Evolutionary conservation across 2,888 invertebrate genomes (phyloP).

Genomic region (Monoplex corrugatus): DNA sequence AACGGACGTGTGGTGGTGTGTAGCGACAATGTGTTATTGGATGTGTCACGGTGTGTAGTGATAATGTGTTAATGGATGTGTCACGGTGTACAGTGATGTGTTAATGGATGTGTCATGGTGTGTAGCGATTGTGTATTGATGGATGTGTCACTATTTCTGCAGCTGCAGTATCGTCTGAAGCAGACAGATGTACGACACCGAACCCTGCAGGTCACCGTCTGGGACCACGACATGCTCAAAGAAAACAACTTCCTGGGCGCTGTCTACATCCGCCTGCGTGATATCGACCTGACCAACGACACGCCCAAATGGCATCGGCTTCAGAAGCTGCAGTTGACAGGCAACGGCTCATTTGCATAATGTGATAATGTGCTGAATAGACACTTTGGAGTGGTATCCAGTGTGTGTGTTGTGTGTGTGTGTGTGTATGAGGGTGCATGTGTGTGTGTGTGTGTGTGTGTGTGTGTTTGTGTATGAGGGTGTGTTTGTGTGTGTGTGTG

Average conservation of each 20-base stretch:
- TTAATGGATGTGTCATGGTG: background rate
- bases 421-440: background rate
- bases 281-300: slow-evolving; percentile 89
- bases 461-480: background rate
- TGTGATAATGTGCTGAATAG: background rate
- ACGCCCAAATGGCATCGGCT: slow-evolving; percentile 91
- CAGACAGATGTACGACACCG: slow-evolving; percentile 89
- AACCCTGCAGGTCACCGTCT: slow-evolving; percentile 94
- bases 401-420: background rate
- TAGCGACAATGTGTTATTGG: background rate
- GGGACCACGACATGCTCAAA: slow-evolving; percentile 96
- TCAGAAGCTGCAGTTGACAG: slow-evolving; percentile 71
- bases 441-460: slow-evolving; percentile 27
- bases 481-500: background rate
- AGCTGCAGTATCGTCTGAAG: slow-evolving; percentile 94
- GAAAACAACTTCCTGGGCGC: slow-evolving; percentile 97
- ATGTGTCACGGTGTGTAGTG: no score
- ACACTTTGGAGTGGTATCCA: background rate
- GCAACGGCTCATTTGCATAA: slow-evolving; percentile 29
- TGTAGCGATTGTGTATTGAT: background rate
- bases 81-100: no score
- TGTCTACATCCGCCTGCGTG: slow-evolving; percentile 89
- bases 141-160: slow-evolving; percentile 45
- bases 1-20: background rate
- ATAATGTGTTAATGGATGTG: no score